Evolutionary conservation across 2,888 invertebrate species (phyloP), one percentile per base, ranked within the genome.

Genomic region (Pristionchus japonicus): DNA sequence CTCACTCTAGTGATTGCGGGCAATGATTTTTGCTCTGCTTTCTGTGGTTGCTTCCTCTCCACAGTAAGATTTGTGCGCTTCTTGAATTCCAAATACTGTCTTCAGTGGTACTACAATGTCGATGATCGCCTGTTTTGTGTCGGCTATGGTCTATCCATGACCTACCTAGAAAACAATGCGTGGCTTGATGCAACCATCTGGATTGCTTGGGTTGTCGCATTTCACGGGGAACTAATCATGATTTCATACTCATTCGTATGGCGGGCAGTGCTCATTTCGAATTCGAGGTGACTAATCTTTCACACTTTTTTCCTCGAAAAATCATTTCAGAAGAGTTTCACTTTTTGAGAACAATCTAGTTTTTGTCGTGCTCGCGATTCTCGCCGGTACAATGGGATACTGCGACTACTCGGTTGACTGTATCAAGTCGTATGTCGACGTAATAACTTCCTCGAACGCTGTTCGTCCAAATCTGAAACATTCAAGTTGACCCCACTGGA

Each of bases 261-360:
- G 77, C 43, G 77, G 15, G 77, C 77, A n/a, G 77, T 77, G 13
- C 47, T 77, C 43, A 77, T 77, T 9, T 77, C 77, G 3, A 77
- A 43, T n/a, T 40, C 77, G 20, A 77, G 77, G 77, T 77, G n/a
- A n/a, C n/a, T n/a, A n/a, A n/a, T n/a, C n/a, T n/a, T n/a, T n/a
- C n/a, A n/a, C n/a, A 52, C 15, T n/a, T 52, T 52, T 34, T 37
- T 34, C 11, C 11, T 49, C 23, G 52, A 11, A 57, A 57, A 23
- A 17, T 43, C 11, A 43, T 43, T n/a, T 57, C 37, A 77, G 77
- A 20, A 40, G 20, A 43, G 40, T 77, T 40, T 1, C 6, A 1
- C 1, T 77, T 23, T 47, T 80, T 47, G 80, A 80, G 49, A 1
- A 49, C 27, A 43, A 43, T n/a, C 11, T n/a, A 1, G 47, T 49